phyloP scores from a whole-genome alignment of 2,797 vertebrate species.

The Paedocypris micromegethes region DNA sequence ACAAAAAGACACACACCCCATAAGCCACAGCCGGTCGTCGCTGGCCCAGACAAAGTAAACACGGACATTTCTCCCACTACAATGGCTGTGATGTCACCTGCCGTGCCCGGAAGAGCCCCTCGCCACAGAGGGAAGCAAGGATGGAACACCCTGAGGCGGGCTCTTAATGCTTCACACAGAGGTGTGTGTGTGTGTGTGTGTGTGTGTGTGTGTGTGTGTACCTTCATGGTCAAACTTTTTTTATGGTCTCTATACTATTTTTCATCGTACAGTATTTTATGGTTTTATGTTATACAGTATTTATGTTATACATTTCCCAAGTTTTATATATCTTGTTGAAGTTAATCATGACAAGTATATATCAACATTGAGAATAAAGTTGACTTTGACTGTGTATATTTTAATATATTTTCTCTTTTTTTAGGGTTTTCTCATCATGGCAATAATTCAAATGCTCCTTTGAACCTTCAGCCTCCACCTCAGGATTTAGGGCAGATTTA shows the following conservation, averaged over 20 bases:
- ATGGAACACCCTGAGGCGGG: conserved; percentile 73
- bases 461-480: conserved; percentile 64
- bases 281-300: no score
- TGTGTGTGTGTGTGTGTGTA: no score
- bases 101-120: conserved; percentile 58
- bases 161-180: conserved; percentile 69
- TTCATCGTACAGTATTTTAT: no score
- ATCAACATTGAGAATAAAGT: no score
- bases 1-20: conserved; percentile 62
- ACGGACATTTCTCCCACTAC: conserved; percentile 59
- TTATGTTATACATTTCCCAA: no score
- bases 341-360: no score
- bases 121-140: conserved; percentile 49
- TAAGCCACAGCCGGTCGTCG: conserved; percentile 71
- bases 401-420: conserved; percentile 2
- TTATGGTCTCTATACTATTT: no score
- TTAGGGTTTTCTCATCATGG: conserved; percentile 59
- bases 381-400: no score
- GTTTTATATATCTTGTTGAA: no score
- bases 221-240: no score
- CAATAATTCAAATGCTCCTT: conserved; percentile 61
- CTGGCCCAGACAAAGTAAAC: conserved; percentile 78
- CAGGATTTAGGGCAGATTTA: conserved; percentile 65
- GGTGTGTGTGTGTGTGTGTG: conserved; percentile 49
- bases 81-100: conserved; percentile 65